These are phyloP conservation scores for Cyphomyrus discorhynchus DNA, from an alignment of 2,113 vertebrate species.

Conservation along the genomic window DNA sequence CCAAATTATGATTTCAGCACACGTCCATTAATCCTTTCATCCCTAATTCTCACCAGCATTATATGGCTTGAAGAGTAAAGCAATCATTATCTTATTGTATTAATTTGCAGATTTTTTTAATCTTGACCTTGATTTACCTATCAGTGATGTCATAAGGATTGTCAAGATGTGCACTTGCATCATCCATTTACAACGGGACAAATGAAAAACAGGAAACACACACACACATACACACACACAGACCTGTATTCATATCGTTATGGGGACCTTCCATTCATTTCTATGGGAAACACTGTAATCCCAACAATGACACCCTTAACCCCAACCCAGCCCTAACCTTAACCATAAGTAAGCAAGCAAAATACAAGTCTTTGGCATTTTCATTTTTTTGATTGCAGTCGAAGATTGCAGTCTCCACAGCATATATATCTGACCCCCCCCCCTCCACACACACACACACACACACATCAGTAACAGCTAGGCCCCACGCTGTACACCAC, in stretches of 20 bases:
- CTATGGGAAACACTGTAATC: too few relatives aligned
- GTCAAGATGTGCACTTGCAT: not conserved
- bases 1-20: not conserved
- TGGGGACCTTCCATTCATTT: too few relatives aligned
- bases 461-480: not conserved
- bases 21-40: not conserved
- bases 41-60: not conserved
- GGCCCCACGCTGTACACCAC: not conserved
- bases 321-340: too few relatives aligned
- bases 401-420: too few relatives aligned
- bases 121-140: not conserved
- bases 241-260: too few relatives aligned
- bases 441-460: not conserved
- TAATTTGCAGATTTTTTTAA: too few relatives aligned
- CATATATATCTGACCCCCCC: too few relatives aligned
- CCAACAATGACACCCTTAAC: too few relatives aligned
- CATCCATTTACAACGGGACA: not conserved
- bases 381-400: too few relatives aligned
- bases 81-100: not conserved
- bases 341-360: too few relatives aligned
- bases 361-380: too few relatives aligned
- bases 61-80: not conserved
- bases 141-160: not conserved
- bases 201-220: not conserved
- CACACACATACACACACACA: not conserved